Evolutionary conservation across 2,888 invertebrate species (phyloP).

Genomic region (Galerucella nymphaeae): DNA sequence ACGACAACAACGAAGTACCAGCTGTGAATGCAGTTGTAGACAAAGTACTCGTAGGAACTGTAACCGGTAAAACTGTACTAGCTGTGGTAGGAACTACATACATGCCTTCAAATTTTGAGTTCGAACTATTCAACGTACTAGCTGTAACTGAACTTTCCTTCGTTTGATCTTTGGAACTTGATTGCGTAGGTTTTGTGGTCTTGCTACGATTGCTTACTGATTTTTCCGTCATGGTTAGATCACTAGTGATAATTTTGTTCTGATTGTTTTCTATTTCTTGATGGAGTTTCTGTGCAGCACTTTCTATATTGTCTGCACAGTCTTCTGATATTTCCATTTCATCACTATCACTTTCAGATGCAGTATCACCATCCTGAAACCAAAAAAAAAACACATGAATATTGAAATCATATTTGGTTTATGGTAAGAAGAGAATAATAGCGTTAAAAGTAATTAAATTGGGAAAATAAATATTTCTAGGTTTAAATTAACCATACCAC

Average conservation of each 20-base stretch:
- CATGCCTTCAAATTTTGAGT: background rate
- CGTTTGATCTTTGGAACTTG: background rate
- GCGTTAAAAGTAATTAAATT: too few species aligned
- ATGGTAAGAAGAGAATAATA: too few species aligned
- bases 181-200: background rate
- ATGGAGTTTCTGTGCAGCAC: constrained; percentile 18
- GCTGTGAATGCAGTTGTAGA: background rate
- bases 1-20: background rate
- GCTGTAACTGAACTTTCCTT: background rate
- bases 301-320: constrained; percentile 34
- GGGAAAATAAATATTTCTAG: too few species aligned
- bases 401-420: background rate
- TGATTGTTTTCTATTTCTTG: background rate
- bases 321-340: constrained; percentile 46
- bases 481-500: too few species aligned
- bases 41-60: constrained; percentile 9
- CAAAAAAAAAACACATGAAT: constrained; percentile 36
- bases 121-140: background rate
- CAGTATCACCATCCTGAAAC: constrained; percentile 49
- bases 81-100: constrained; percentile 10
- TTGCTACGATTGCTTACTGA: background rate
- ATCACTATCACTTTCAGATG: constrained; percentile 40
- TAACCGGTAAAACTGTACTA: background rate
- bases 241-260: background rate
- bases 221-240: background rate